phyloP scores from a whole-genome alignment of 2,797 vertebrate species.

The Spatula versicolor region DNA sequence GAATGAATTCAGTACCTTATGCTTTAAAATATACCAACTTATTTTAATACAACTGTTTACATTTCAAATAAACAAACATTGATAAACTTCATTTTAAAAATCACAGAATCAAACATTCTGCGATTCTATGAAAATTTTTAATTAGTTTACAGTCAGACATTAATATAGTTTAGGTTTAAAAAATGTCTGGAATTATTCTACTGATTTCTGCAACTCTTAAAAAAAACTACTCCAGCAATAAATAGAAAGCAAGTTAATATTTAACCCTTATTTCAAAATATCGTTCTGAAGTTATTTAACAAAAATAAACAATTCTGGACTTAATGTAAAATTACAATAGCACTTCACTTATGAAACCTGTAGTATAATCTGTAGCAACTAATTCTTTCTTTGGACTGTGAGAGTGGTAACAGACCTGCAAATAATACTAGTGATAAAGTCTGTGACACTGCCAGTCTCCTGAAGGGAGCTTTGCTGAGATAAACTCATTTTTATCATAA shows the following conservation, averaged over 20 bases:
- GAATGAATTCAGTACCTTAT: background rate
- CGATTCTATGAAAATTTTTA: background rate
- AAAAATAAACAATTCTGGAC: conserved; percentile 43
- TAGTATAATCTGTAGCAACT: background rate
- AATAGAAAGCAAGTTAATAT: background rate
- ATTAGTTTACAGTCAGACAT: background rate
- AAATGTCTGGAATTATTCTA: background rate
- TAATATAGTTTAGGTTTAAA: background rate
- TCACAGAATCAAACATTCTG: background rate
- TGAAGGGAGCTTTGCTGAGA: background rate
- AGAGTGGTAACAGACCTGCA: background rate
- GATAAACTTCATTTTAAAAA: background rate
- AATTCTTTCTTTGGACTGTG: background rate
- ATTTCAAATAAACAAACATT: background rate
- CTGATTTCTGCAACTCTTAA: background rate
- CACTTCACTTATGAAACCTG: background rate
- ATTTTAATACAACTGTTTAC: background rate
- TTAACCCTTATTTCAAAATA: conserved; percentile 31
- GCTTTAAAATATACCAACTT: background rate
- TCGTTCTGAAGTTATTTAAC: conserved; percentile 2
- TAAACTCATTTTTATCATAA: background rate
- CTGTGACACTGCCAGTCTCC: background rate
- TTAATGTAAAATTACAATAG: conserved; percentile 29
- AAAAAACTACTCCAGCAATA: background rate
- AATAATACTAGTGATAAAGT: conserved; percentile 29